phyloP scores from a whole-genome alignment of 2,113 vertebrate genomes.

The Entomyzon cyanotis region DNA sequence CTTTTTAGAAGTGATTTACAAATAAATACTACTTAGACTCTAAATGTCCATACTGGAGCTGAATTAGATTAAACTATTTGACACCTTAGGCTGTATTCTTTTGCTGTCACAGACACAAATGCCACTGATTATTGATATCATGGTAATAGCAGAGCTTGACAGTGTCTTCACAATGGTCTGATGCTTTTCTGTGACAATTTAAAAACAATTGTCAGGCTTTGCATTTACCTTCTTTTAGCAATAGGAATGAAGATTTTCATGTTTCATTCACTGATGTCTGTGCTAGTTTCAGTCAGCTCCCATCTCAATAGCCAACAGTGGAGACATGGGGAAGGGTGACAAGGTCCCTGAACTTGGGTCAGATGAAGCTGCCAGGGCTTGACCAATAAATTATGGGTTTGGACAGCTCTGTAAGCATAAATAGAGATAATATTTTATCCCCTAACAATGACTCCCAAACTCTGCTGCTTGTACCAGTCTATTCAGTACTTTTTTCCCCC shows the following conservation, averaged over 20 bases:
- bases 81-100: background rate
- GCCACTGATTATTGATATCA: background rate
- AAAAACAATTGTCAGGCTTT: background rate
- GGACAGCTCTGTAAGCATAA: background rate
- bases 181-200: background rate
- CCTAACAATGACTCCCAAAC: background rate
- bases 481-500: background rate
- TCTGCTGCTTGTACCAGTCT: background rate
- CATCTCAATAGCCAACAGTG: background rate
- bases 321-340: background rate
- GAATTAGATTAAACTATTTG: background rate
- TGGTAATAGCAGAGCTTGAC: background rate
- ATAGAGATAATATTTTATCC: background rate
- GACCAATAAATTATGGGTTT: background rate
- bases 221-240: background rate
- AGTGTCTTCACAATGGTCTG: background rate
- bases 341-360: background rate
- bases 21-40: background rate
- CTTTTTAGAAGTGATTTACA: background rate
- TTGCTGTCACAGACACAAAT: background rate
- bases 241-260: background rate
- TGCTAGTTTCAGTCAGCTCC: accelerated
- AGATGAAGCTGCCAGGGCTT: background rate
- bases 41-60: background rate
- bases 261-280: background rate